Evolutionary conservation across 2,888 invertebrate species (phyloP), one percentile per base, ranked within the genome.

Genomic region (Tridacna crocea): DNA sequence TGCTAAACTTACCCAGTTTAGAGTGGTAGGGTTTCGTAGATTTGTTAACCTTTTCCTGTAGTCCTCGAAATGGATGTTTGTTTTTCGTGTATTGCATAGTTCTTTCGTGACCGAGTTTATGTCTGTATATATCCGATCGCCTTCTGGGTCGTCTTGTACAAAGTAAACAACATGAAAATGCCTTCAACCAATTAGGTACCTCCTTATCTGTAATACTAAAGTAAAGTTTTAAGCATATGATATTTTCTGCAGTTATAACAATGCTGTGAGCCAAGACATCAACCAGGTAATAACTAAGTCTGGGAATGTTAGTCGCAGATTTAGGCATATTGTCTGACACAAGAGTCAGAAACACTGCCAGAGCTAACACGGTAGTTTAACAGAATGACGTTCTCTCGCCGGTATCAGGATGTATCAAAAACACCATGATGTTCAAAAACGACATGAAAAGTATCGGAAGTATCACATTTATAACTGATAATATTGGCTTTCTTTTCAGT

Each of bases 371-470:
- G 0, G 46, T 46, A 0, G 66, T 66, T n/a, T 46, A 46, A 19
- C 66, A 27, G 46, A 66, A 66, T 15, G 66, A 66, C n/a, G 46
- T 46, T 22, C 66, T 66, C 27, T 66, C 66, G 15, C 66, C 66
- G 11, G 46, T 66, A 11, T 66, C 66, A 19, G 66, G n/a, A 4
- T 36, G 66, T 15, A 66, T 66, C 27, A 66, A 13, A 66, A 66
- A 66, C 46, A 66, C 66, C 13, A 66, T n/a, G n/a, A 66, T 66
- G 46, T 36, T 66, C 19, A 66, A n/a, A 17, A 19, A 66, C 15
- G 66, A 36, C 66, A 66, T 66, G 0, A 66, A 46, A 19, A 66
- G 15, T 10, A 66, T 46, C 11, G 66, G 66, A n/a, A 66, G n/a
- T 6, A 66, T 13, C 27, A 66, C 46, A 27, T 36, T 66, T 19